phyloP scores from a whole-genome alignment of 2,888 invertebrate genomes.

The Ashinkailepas kermadecensis region DNA sequence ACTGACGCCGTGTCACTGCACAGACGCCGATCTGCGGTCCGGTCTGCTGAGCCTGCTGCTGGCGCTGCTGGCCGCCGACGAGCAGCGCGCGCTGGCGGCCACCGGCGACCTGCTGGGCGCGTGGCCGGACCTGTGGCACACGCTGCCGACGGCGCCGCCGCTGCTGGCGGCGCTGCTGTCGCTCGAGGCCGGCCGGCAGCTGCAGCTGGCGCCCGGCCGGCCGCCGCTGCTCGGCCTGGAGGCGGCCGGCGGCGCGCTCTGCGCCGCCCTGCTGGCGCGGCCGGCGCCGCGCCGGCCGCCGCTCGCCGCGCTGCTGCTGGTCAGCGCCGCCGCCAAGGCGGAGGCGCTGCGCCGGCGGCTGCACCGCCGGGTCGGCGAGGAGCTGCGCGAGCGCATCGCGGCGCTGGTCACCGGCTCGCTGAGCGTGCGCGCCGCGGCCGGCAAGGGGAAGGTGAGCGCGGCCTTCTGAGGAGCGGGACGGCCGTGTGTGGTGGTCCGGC shows the following conservation, averaged over 20 bases:
- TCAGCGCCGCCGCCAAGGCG: conserved; percentile 1
- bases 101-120: background rate
- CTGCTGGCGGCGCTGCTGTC: background rate
- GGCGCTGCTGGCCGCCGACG: background rate
- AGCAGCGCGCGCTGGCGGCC: background rate
- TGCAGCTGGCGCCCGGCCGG: background rate
- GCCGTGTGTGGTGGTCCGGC: background rate
- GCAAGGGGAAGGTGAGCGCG: background rate
- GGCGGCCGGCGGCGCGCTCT: background rate
- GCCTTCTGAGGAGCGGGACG: no score
- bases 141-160: background rate
- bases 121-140: background rate
- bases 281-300: background rate
- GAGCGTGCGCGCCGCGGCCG: background rate
- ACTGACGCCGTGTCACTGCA: no score
- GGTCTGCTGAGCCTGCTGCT: background rate
- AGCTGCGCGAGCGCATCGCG: background rate
- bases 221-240: conserved; percentile 8
- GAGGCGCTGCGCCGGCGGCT: background rate
- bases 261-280: background rate
- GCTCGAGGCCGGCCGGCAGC: background rate
- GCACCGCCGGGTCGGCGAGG: background rate
- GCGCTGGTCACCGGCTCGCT: background rate
- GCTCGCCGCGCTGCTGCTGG: conserved; percentile 11
- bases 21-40: background rate